A percentile compares a stretch with the other conserved stretches of the same genome.
phyloP scores from a whole-genome alignment of 2,113 vertebrate species.

The Boulengeromyrus knoepffleri region DNA sequence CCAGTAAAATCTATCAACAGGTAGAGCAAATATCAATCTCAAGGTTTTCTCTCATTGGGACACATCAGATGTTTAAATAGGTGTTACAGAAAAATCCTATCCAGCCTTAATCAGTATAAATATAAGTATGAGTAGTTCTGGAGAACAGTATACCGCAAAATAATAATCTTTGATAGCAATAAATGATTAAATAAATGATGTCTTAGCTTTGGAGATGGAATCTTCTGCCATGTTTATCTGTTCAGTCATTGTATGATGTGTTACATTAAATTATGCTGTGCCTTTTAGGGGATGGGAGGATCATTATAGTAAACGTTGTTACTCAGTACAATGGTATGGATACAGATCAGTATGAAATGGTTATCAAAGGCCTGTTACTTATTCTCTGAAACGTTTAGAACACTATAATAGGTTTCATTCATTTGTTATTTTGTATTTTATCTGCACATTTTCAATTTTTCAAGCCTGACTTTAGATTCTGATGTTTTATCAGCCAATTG shows the following conservation, averaged over 20 bases:
- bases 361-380: not conserved
- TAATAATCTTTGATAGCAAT: not conserved
- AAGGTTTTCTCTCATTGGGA: not conserved
- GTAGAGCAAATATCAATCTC: not conserved
- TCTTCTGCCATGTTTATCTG: not conserved
- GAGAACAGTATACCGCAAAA: not conserved
- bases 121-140: not conserved
- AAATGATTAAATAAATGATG: not conserved
- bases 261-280: not conserved
- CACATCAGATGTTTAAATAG: not conserved
- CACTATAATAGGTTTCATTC: not conserved
- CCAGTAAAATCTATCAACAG: not conserved
- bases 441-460: not conserved
- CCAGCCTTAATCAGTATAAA: not conserved
- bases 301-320: not conserved
- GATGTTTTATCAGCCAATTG: not conserved
- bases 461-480: not conserved
- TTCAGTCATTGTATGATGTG: not conserved
- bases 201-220: not conserved
- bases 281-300: not conserved
- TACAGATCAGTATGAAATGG: not conserved
- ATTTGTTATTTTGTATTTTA: not conserved
- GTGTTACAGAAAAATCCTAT: not conserved
- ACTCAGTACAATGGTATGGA: not conserved
- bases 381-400: not conserved